Evolutionary conservation across 2,888 invertebrate genomes (phyloP).

Genomic region (Habroteleia sp.): DNA sequence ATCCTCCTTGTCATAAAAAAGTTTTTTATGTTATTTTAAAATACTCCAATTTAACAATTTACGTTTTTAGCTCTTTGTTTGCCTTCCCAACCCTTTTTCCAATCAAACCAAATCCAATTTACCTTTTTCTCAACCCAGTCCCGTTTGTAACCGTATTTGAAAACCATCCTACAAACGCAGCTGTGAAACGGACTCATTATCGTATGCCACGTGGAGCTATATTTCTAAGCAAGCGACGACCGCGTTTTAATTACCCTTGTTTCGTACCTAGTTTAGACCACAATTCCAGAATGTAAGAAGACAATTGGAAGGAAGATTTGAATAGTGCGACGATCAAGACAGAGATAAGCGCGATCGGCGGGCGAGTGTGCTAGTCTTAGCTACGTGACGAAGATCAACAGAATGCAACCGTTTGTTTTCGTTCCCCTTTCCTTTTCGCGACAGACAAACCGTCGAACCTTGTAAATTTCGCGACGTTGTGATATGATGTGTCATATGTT

Average conservation of each 20-base stretch:
- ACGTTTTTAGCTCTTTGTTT: no score
- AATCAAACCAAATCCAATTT: no score
- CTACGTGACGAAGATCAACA: conserved; percentile 67
- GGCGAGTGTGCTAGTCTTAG: conserved; percentile 67
- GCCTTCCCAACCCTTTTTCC: no score
- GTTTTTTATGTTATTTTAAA: no score
- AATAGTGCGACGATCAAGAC: conserved; percentile 3
- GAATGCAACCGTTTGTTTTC: conserved; percentile 72
- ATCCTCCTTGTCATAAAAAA: no score
- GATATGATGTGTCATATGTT: conserved; percentile 53
- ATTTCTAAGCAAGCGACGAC: no score
- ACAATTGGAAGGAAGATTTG: conserved; percentile 13
- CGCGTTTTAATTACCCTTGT: conserved; percentile 1
- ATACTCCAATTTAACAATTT: no score
- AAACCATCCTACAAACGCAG: no score
- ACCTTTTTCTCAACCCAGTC: no score
- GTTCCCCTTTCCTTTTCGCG: conserved; percentile 5
- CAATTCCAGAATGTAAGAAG: conserved; percentile 4
- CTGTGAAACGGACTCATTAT: no score
- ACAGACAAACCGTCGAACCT: background rate
- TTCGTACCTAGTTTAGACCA: conserved; percentile 9
- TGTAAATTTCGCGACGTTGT: conserved; percentile 42
- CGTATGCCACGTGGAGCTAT: no score
- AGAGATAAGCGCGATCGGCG: conserved; percentile 5
- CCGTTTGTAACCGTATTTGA: no score